Percentiles rank a stretch among this genome's conserved stretches.
Conservation (phyloP, 1,140 invertebrate genomes). For the Anagrus nilaparvatae region DNA sequence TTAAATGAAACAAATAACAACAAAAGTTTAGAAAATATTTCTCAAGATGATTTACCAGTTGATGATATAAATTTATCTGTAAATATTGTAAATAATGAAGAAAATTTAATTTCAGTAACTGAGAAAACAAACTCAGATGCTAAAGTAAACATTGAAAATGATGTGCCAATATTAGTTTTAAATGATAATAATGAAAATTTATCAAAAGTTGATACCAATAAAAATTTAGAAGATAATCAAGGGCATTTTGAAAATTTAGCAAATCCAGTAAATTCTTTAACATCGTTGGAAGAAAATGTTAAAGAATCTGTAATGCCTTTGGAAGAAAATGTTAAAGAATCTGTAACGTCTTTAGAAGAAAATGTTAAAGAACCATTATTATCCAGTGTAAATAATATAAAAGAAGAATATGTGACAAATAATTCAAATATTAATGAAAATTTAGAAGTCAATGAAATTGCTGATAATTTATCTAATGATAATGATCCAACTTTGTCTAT, state of each 20-base stretch:
- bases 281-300: no score
- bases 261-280: no score
- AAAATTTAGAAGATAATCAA: no score
- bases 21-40: background rate
- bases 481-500: constrained; percentile 14
- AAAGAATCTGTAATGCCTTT: no score
- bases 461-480: background rate
- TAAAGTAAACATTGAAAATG: background rate
- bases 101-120: background rate
- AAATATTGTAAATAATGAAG: background rate
- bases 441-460: background rate
- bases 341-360: no score
- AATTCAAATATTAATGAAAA: background rate
- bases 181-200: background rate
- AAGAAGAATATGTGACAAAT: background rate
- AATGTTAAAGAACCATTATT: no score
- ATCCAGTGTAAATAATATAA: background rate
- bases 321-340: no score
- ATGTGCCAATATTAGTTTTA: background rate
- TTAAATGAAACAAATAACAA: background rate
- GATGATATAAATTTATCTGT: background rate
- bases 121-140: background rate
- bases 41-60: background rate
- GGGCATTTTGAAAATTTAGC: no score
- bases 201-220: no score